A percentile compares a stretch with the other conserved stretches of the same genome.
phyloP scores from a whole-genome alignment of 2,113 vertebrate species.

The Sapajus apella region DNA sequence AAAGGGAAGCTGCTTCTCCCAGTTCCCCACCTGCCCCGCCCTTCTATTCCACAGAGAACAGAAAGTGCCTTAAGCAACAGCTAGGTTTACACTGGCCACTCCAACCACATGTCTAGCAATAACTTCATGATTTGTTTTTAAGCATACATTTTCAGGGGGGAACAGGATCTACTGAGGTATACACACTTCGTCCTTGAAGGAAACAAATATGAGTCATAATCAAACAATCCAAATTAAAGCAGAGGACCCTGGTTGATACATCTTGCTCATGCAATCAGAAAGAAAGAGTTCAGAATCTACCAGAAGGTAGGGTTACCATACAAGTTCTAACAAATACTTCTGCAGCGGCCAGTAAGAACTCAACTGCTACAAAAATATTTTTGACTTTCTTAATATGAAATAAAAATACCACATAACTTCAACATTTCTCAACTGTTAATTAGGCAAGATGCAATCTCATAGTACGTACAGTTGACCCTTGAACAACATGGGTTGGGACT shows the following conservation, averaged over 20 bases:
- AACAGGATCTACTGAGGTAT: neutral
- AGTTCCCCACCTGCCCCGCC: conserved; percentile 41
- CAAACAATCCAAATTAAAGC: conserved; percentile 16
- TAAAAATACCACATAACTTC: neutral
- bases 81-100: neutral
- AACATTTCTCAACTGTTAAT: neutral
- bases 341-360: neutral
- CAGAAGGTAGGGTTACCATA: neutral
- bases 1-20: conserved; percentile 47
- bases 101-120: neutral
- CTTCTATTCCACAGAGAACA: conserved; percentile 58
- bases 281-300: neutral
- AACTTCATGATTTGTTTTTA: neutral
- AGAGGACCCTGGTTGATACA: neutral
- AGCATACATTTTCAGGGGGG: neutral
- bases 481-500: neutral
- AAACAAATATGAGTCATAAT: conserved; percentile 50
- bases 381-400: conserved; percentile 30
- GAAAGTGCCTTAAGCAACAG: conserved; percentile 59
- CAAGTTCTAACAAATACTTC: neutral
- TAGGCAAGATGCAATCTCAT: neutral
- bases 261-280: neutral
- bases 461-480: neutral
- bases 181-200: neutral
- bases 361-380: neutral